Evolutionary conservation across 2,113 vertebrate species (phyloP).

Genomic region (Mormyrus iriodes): DNA sequence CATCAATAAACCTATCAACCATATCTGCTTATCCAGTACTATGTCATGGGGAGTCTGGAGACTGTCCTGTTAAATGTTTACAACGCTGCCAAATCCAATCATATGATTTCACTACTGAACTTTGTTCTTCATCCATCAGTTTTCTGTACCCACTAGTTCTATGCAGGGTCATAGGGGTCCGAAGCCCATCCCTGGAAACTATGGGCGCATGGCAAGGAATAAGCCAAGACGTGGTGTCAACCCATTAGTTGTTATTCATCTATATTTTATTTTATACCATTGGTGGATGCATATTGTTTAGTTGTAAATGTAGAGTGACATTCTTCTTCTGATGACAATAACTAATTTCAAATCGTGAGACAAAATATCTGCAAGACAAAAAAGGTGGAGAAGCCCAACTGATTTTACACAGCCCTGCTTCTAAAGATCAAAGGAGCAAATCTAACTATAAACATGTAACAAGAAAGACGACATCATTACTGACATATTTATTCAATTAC

Average conservation of each 20-base stretch:
- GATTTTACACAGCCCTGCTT: not conserved
- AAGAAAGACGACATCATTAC: not conserved
- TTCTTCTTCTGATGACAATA: not conserved
- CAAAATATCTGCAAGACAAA: not conserved
- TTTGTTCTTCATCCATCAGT: not conserved
- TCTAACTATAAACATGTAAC: not conserved
- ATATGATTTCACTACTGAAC: not conserved
- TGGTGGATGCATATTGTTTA: not conserved
- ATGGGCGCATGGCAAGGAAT: not conserved
- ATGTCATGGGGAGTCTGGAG: not conserved
- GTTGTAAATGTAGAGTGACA: not conserved
- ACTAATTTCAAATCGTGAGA: not conserved
- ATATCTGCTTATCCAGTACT: not conserved
- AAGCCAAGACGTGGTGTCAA: not conserved
- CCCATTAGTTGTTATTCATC: not conserved
- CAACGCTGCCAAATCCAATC: not conserved
- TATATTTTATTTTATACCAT: not conserved
- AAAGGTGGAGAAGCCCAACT: not conserved
- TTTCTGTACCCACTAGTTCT: not conserved
- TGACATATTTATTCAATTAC: not conserved
- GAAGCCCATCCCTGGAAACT: not conserved
- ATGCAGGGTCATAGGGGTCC: not conserved
- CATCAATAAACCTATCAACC: not conserved
- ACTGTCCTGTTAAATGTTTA: not conserved
- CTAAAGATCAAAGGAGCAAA: not conserved